Conservation (phyloP, 2,113 vertebrate species). For the Cyphotilapia sp. region DNA sequence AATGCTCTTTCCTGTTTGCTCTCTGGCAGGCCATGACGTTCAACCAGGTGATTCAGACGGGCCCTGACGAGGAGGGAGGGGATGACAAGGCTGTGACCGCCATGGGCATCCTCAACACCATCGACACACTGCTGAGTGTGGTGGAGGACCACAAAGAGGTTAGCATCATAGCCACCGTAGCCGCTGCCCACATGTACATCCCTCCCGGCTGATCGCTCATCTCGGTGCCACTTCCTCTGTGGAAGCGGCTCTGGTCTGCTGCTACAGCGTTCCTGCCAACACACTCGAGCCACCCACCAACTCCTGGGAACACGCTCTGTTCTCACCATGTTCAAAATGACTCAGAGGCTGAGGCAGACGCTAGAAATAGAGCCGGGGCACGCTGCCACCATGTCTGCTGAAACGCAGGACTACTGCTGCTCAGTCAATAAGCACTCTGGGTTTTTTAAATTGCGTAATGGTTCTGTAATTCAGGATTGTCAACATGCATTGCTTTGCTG, state of each 20-base stretch:
- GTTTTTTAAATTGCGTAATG: not conserved
- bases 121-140: constrained; percentile 95
- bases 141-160: constrained; percentile 99
- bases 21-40: constrained; percentile 92
- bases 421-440: not conserved
- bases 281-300: constrained; percentile 62
- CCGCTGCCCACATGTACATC: not conserved
- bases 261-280: constrained; percentile 43
- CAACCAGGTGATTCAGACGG: constrained; percentile 98
- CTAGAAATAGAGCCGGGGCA: constrained; percentile 51
- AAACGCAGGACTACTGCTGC: constrained; percentile 1
- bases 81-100: constrained; percentile 99
- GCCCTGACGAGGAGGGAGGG: constrained; percentile 95
- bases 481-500: not conserved
- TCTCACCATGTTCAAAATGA: constrained; percentile 49
- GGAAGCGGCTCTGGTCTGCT: constrained; percentile 30
- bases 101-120: constrained; percentile 99
- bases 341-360: constrained; percentile 42
- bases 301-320: constrained; percentile 40
- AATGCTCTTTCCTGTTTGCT: not conserved
- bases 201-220: not conserved
- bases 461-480: not conserved
- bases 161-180: constrained; percentile 29
- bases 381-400: constrained; percentile 17
- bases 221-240: constrained; percentile 29